Base-by-base conservation (phyloP, 2,888 invertebrate species). In the Chloromyia formosa region DNA sequence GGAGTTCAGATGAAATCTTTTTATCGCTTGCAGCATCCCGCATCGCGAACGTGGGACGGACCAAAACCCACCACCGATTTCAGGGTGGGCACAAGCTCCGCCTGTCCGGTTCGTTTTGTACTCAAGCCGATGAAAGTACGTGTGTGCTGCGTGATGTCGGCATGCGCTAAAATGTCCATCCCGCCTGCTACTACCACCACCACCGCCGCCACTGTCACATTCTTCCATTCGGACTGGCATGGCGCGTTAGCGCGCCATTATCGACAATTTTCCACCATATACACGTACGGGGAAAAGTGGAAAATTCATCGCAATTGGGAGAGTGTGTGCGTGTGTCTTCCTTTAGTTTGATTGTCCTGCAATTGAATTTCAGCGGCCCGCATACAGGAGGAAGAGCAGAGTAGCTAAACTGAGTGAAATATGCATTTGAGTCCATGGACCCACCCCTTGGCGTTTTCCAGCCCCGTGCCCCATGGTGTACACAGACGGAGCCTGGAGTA, bases 331-430 rank as follows among this genome's bases (percentile, higher is more conserved):
- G 35, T 40, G 62, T 62, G n/a, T 14, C 16, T 22, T 66, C 49
- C 7, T 66, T n/a, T 66, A 66, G 66, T 66, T 66, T 71, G 71
- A 71, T 58, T 58, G 71, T 71, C 71, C 71, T 71, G 71, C 71
- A 71, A 71, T 71, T 40, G 56, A 71, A 71, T 71, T 71, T 71
- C 40, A 58, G 71, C 56, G 56, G 53, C n/a, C 18, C 42, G 4
- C 40, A 23, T 66, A 3, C 7, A 35, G 66, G 66, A 22, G 18
- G 49, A 35, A 35, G 27, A 35, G 40, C 27, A 35, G 7, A n/a
- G 18, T 10, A 40, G n/a, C 42, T 14, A 18, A n/a, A 20, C 12
- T 16, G 42, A 7, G 66, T 49, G 49, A 45, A 35, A 12, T 20
- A 40, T 64, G 66, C 66, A 35, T 14, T 27, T 49, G n/a, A 9